Evolutionary conservation across 2,888 invertebrate species (phyloP), one percentile per base, ranked within the genome.

Genomic region (Rhamnusium bicolor): DNA sequence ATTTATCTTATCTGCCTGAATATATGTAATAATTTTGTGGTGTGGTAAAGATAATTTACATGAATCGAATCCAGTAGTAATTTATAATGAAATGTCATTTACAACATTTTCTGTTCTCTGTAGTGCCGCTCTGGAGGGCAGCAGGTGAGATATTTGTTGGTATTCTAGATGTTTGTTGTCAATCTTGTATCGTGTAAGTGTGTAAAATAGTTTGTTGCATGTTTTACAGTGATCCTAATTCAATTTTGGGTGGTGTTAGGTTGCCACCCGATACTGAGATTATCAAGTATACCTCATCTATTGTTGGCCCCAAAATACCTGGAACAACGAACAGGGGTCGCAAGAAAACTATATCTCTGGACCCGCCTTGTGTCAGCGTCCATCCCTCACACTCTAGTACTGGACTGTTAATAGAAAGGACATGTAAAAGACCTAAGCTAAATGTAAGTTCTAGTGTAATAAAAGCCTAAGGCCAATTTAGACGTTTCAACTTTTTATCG

Each of bases 211-310:
- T 71, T 71, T 78, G 76, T 73, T 79, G 81, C 67, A 78, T 78
- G 73, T 78, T 80, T 87, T 88, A 10, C 89, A 95, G 94, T 89
- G 95, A 95, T 89, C 94, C 95, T 74, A 92, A 94, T 80, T 94
- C 95, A 84, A 93, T 96, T 86, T 89, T 95, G 85, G 95, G 95
- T 74, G 94, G 94, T 46, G 95, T 96, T 61, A 92, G 96, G 75
- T 89, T 96, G 82, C 96, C 96, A 78, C 96, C 96, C 47, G 96
- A 96, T 86, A 96, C 96, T 56, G 96, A 96, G 89, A 96, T 96
- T 79, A 96, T 96, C 86, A 96, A 96, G 88, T 96, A 96, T 87
- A 96, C 96, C 79, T 95, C 95, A 79, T 95, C 95, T 73, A 92
- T 96, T 84, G 94, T 95, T 80, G 96, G 96, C 73, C 95, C 95